Percentiles rank a stretch among this genome's conserved stretches.
phyloP scores from a whole-genome alignment of 2,888 invertebrate genomes.

The Allophyes oxyacanthae region DNA sequence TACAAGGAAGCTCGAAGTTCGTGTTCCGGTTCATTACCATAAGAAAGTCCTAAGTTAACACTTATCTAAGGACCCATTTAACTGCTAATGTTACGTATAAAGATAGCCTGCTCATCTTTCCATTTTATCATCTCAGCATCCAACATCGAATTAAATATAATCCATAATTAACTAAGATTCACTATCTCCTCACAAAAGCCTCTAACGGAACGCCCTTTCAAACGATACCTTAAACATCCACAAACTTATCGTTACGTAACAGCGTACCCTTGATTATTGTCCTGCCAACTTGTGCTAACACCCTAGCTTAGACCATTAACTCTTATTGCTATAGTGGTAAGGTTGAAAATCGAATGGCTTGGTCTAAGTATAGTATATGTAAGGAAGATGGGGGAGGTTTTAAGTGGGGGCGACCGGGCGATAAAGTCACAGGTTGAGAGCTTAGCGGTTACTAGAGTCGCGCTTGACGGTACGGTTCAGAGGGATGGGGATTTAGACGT shows the following conservation, averaged over 20 bases:
- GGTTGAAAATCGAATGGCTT: conserved; percentile 20
- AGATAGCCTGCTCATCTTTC: neutral
- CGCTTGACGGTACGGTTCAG: conserved; percentile 84
- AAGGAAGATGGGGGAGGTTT: conserved; percentile 61
- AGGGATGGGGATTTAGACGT: conserved; percentile 82
- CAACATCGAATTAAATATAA: neutral
- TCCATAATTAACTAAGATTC: conserved; percentile 29
- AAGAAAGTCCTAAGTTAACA: too few relatives aligned
- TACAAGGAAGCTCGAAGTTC: too few relatives aligned
- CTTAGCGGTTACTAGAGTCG: conserved; percentile 84
- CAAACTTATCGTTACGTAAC: conserved; percentile 73
- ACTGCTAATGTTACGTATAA: too few relatives aligned
- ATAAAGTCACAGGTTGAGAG: conserved; percentile 86
- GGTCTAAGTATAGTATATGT: conserved; percentile 34
- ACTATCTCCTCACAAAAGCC: conserved; percentile 34
- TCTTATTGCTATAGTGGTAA: neutral
- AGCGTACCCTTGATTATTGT: conserved; percentile 71
- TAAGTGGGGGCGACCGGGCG: conserved; percentile 61
- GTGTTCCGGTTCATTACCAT: too few relatives aligned
- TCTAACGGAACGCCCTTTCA: conserved; percentile 53
- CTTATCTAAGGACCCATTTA: too few relatives aligned
- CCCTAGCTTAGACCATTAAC: neutral
- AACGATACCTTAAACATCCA: conserved; percentile 57
- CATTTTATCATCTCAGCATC: too few relatives aligned
- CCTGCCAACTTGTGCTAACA: conserved; percentile 29